phyloP scores from a whole-genome alignment of 2,113 vertebrate species.

The Eurystomus gularis region DNA sequence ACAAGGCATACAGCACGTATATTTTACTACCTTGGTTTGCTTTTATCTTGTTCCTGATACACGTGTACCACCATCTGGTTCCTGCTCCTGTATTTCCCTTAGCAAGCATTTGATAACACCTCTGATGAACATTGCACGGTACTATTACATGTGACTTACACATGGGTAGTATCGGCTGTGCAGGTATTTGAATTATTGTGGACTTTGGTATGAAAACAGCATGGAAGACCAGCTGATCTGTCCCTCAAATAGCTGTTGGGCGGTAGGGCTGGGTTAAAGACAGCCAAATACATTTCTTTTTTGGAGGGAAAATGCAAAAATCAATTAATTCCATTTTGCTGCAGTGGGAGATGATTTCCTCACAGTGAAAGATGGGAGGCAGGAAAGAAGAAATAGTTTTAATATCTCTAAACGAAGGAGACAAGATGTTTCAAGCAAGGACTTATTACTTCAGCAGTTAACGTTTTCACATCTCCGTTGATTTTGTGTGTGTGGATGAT shows the following conservation, averaged over 20 bases:
- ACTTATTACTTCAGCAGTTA: background rate
- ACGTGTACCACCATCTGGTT: fast-evolving
- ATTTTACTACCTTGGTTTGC: background rate
- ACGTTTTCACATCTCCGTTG: background rate
- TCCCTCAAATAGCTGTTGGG: background rate
- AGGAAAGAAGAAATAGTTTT: background rate
- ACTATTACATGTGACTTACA: fast-evolving
- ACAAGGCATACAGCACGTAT: fast-evolving
- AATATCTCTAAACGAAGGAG: background rate
- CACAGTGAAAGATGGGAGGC: background rate
- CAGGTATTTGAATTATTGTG: background rate
- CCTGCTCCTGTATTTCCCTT: background rate
- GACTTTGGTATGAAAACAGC: background rate
- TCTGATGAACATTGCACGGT: fast-evolving
- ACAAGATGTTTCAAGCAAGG: background rate
- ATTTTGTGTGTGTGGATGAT: background rate
- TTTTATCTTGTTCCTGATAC: fast-evolving
- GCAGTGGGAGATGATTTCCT: background rate
- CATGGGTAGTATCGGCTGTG: background rate
- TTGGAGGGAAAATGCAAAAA: background rate
- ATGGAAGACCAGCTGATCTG: background rate
- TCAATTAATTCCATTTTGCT: background rate
- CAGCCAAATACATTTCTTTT: background rate
- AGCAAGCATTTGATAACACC: background rate
- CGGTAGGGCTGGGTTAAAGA: background rate